Conservation (phyloP, 2,797 vertebrate species). For the Hippocampus kuda region DNA sequence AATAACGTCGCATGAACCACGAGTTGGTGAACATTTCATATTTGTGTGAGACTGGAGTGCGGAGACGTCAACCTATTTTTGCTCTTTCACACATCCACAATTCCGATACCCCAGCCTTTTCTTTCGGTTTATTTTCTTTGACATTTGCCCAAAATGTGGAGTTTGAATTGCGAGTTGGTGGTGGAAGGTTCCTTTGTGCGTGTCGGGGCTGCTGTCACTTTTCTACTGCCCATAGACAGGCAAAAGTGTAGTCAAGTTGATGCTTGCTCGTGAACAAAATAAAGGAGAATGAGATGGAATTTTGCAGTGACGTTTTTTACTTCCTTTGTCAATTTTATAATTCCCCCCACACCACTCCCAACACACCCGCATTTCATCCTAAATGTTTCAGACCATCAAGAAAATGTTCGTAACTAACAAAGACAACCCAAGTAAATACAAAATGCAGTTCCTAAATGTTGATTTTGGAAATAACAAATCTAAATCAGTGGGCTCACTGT, state of each 20-base stretch:
- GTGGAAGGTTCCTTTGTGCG: conserved; percentile 65
- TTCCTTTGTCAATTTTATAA: conserved; percentile 13
- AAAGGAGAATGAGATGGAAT: conserved; percentile 71
- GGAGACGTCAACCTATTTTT: conserved; percentile 44
- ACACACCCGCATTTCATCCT: too few relatives aligned
- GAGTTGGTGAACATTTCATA: conserved; percentile 46
- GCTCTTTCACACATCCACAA: conserved; percentile 51
- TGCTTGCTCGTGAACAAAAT: conserved; percentile 76
- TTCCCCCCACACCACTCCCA: not conserved
- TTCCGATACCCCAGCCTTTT: conserved; percentile 28
- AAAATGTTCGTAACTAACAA: too few relatives aligned
- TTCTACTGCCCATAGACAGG: conserved; percentile 68
- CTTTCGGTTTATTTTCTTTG: conserved; percentile 25
- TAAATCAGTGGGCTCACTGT: too few relatives aligned
- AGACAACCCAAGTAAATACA: too few relatives aligned
- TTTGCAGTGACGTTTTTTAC: conserved; percentile 30
- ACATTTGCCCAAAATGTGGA: conserved; percentile 51
- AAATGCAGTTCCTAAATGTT: too few relatives aligned
- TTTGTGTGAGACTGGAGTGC: conserved; percentile 36
- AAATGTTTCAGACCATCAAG: too few relatives aligned
- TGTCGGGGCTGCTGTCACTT: conserved; percentile 71
- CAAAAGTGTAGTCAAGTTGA: conserved; percentile 69
- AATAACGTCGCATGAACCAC: conserved; percentile 58
- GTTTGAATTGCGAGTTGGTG: conserved; percentile 42
- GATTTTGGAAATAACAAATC: too few relatives aligned